Evolutionary conservation across 2,113 vertebrate species (phyloP), one percentile per base, ranked within the genome.

Genomic region (Notothenia rossii): DNA sequence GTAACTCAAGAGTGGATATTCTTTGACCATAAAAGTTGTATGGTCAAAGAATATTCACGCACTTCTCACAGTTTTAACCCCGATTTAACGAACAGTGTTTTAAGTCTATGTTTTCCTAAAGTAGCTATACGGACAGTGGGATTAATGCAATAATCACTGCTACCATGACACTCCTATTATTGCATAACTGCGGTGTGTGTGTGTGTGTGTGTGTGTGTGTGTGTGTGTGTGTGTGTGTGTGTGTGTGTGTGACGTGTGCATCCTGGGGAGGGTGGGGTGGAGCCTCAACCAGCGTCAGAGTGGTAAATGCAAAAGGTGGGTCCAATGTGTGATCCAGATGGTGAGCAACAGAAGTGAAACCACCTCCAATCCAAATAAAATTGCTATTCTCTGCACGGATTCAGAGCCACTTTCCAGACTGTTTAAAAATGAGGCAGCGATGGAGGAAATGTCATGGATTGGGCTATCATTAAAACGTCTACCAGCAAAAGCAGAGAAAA

Each of bases 311-410:
- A 84, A 85, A 61, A 67, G 85, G 63, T 54, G 75, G 46, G 25
- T 49, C 3, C 75, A 88, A 88, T 61, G 77, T 81, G 85, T 56
- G 68, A 78, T 68, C 81, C 87, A 90, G 85, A 87, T 87, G 84
- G 46, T 62, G 71, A 61, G 10, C 40, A 69, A 6, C 13, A 6
- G 33, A 54, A 58, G 62, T 58, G 10, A 40, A 53, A 45, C 13
- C 49, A 43, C 46, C 17, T 51, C 14, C 33, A 70, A 22, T 62
- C 29, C 9, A 73, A 84, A 80, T 61, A 77, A 45, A 64, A 53
- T 53, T 40, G 29, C 43, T 51, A 15, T 73, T 66, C 11, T 70
- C 0, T 51, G 4, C 14, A 8, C 10, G 36, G 22, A 64, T 63
- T 67, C 50, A 43, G 5, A 20, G 12, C 11, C 58, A 22, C 22